Evolutionary conservation across 1,140 invertebrate genomes (phyloP), one percentile per base, ranked within the genome.

Genomic region (Eulimnadia texana): DNA sequence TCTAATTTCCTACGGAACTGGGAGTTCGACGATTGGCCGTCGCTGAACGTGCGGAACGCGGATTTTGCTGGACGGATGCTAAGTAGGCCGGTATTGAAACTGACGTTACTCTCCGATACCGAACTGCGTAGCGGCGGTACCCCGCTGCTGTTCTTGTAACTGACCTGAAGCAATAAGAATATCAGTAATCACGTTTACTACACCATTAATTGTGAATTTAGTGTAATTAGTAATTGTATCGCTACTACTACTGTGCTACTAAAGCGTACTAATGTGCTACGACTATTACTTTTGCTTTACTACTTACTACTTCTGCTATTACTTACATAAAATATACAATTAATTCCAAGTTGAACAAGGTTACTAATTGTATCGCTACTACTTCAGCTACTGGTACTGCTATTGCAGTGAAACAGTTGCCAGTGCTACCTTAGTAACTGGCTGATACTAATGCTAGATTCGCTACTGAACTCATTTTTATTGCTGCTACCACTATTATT

Each of bases 1-100:
- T 70, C 73, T 65, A 71, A 66, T 50, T 68, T 71, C 11, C 60
- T 11, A 33, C 52, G 28, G 20, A 42, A 58, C 13, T 25, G 25
- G 50, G 29, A 53, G 20, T 24, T 60, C 57, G 28, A 50, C 11
- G 24, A 57, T 16, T 50, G 58, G 19, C 56, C 62, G 27, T 53
- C 57, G 49, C 50, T 58, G 23, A 61, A 20, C 52, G 29, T 49
- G 22, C 49, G 49, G 42, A 47, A 61, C 23, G 51, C 50, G 60
- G 23, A 51, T 16, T n/a, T 61, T 19, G 51, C 16, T 20, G 49
- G 29, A 11, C 29, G 13, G 10, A 19, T 16, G 25, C 29, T 20
- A 10, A 57, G 33, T 33, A 23, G 27, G 2, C 25, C 6, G 3
- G 10, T 11, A 10, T 20, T 10, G 20, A 3, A 28, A 13, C 33